phyloP scores from a whole-genome alignment of 2,113 vertebrate genomes.

The Paraplagusia blochii region DNA sequence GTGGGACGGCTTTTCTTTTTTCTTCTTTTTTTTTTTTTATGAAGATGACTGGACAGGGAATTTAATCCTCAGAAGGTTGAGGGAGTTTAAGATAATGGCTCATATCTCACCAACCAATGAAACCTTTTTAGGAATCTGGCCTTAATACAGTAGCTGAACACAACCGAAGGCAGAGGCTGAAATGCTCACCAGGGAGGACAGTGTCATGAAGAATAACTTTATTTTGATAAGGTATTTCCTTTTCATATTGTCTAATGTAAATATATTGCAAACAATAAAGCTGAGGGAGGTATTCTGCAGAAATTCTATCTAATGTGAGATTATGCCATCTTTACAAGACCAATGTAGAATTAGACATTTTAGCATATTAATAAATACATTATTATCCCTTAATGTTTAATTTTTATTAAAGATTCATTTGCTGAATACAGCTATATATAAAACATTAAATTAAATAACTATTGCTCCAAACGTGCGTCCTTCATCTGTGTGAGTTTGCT shows the following conservation, averaged over 20 bases:
- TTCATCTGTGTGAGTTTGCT: constrained; percentile 21
- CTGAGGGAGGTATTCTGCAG: background rate
- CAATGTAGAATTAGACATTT: too few species aligned
- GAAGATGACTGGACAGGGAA: constrained; percentile 49
- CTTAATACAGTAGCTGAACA: constrained; percentile 44
- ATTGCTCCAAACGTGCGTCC: too few species aligned
- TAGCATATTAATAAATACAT: too few species aligned
- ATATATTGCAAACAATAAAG: background rate
- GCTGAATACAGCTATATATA: too few species aligned
- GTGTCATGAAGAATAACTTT: constrained; percentile 5
- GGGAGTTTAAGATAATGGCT: constrained; percentile 56
- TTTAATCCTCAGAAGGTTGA: constrained; percentile 56
- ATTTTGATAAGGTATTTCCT: background rate
- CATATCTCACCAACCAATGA: constrained; percentile 58
- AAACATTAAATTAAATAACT: too few species aligned
- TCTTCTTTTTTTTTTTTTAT: constrained; percentile 55
- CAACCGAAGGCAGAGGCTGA: constrained; percentile 37
- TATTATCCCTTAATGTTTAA: too few species aligned
- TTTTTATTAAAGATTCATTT: too few species aligned
- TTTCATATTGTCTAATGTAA: background rate
- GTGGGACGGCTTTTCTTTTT: too few species aligned
- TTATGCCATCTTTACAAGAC: background rate
- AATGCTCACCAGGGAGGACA: constrained; percentile 2
- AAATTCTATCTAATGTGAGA: background rate
- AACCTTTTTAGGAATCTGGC: constrained; percentile 45